Evolutionary conservation across 2,888 invertebrate species (phyloP).

Genomic region (Pristionchus arcanus): DNA sequence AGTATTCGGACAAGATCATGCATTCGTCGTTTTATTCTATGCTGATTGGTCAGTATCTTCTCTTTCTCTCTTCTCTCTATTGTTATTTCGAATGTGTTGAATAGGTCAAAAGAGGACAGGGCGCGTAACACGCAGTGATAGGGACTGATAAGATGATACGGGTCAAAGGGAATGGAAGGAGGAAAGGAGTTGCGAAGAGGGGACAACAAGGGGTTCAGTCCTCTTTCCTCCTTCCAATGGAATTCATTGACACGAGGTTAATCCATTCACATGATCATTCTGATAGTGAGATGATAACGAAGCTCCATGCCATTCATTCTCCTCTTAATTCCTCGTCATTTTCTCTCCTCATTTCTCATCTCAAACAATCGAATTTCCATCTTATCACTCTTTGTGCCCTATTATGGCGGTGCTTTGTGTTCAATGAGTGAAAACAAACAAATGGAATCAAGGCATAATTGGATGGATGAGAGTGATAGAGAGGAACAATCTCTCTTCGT

Average conservation of each 20-base stretch:
- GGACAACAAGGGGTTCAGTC: background rate
- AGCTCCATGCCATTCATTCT: constrained; percentile 23
- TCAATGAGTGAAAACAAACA: constrained; percentile 22
- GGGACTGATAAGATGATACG: constrained; percentile 19
- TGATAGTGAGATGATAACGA: constrained; percentile 2
- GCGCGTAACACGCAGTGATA: constrained; percentile 27
- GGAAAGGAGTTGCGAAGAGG: background rate
- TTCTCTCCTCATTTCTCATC: background rate
- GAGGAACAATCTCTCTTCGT: background rate
- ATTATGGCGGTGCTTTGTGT: constrained; percentile 15
- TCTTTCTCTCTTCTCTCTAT: background rate
- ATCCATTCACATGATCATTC: constrained; percentile 37
- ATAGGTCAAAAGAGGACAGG: constrained; percentile 1
- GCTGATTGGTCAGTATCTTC: constrained; percentile 86
- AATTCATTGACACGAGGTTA: constrained; percentile 36
- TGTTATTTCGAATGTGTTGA: background rate
- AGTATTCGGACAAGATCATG: constrained; percentile 82
- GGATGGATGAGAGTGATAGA: background rate
- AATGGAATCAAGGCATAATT: constrained; percentile 13
- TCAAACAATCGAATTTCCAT: constrained; percentile 36
- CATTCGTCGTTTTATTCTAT: constrained; percentile 90
- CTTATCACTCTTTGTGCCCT: constrained; percentile 23
- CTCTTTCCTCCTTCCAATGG: background rate
- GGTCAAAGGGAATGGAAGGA: background rate
- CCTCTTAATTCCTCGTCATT: background rate